Conservation (phyloP, 2,797 vertebrate genomes). For the Vireo griseus region DNA sequence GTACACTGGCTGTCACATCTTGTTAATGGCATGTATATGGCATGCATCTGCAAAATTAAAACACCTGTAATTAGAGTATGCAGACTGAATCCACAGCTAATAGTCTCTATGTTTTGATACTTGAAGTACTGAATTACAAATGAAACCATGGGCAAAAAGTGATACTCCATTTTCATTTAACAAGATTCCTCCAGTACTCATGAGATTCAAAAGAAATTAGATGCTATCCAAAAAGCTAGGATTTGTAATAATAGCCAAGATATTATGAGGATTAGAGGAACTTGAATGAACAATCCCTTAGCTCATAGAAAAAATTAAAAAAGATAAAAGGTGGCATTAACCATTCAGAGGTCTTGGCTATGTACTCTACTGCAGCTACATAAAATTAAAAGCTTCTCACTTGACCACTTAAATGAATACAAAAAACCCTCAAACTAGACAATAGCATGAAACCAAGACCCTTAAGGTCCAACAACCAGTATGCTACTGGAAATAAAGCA, state of each 20-base stretch:
- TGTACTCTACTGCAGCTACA: background rate
- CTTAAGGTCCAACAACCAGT: background rate
- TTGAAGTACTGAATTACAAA: slow-evolving; percentile 65
- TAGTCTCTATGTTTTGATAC: background rate
- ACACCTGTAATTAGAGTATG: background rate
- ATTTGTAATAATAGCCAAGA: slow-evolving; percentile 70
- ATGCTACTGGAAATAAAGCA: background rate
- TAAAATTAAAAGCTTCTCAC: slow-evolving; percentile 47
- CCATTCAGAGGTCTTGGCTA: slow-evolving; percentile 20
- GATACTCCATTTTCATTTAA: slow-evolving; percentile 66
- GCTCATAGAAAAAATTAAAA: slow-evolving; percentile 69
- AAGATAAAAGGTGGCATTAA: slow-evolving; percentile 62
- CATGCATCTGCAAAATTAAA: background rate
- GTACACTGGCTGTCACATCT: background rate
- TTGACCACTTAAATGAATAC: slow-evolving; percentile 8
- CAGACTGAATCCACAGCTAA: background rate
- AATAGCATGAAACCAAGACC: background rate
- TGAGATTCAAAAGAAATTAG: slow-evolving; percentile 69
- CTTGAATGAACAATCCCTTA: slow-evolving; percentile 71
- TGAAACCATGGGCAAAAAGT: slow-evolving; percentile 52
- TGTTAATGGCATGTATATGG: background rate
- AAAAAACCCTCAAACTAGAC: background rate
- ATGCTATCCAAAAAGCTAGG: slow-evolving; percentile 58
- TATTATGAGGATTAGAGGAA: slow-evolving; percentile 72
- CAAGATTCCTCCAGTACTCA: slow-evolving; percentile 57